Evolutionary conservation across 92 coral and sea anemone genomes (phyloP).

Genomic region (Isaurus tuberculatus): DNA sequence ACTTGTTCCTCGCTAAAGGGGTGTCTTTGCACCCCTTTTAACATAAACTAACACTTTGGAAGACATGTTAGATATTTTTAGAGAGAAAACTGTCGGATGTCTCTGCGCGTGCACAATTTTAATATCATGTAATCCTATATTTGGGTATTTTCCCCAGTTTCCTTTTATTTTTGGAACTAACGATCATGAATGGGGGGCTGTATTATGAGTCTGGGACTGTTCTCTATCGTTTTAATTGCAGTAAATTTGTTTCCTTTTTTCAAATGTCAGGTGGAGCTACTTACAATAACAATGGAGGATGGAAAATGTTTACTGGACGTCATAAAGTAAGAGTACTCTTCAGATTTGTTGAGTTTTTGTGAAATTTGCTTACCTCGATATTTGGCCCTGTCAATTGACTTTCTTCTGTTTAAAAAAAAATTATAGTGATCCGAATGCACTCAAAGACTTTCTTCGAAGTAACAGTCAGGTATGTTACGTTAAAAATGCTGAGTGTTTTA

Average conservation of each 20-base stretch:
- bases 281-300: conserved; percentile 84
- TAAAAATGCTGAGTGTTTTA: not conserved
- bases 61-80: conserved; percentile 35
- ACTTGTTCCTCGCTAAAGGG: conserved; percentile 72
- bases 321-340: conserved; percentile 73
- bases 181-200: conserved; percentile 24
- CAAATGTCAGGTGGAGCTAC: conserved; percentile 18
- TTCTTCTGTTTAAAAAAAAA: conserved; percentile 3
- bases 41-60: conserved; percentile 28
- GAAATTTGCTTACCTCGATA: not conserved
- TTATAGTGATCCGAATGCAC: conserved; percentile 90
- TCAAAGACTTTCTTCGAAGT: conserved; percentile 90
- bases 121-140: conserved; percentile 37
- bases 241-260: not conserved
- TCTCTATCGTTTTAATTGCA: not conserved
- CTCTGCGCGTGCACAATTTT: conserved; percentile 51
- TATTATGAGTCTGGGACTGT: conserved; percentile 33
- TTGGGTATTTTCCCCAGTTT: conserved; percentile 50
- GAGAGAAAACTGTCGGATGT: conserved; percentile 56
- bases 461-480: conserved; percentile 78
- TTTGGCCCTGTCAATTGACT: not conserved
- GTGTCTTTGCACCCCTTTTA: conserved; percentile 75
- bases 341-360: conserved; percentile 3
- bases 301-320: conserved; percentile 96
- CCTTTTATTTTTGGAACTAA: conserved; percentile 44